Evolutionary conservation across 2,113 vertebrate genomes (phyloP).

Genomic region (Larimichthys crocea): DNA sequence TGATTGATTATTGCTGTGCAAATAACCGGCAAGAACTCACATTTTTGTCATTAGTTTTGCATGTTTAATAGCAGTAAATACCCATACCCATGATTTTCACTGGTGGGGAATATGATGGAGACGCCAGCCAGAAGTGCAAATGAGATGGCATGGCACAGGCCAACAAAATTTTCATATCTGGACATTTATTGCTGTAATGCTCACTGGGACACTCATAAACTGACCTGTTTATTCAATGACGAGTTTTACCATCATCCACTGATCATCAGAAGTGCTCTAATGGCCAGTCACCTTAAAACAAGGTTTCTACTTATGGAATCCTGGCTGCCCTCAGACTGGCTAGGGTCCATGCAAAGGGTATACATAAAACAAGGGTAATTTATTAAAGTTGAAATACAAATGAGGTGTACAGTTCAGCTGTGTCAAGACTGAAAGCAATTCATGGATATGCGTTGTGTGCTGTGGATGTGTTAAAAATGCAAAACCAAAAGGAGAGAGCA

Average conservation of each 20-base stretch:
- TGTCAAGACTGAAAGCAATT: no score
- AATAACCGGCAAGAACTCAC: neutral
- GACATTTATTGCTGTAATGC: neutral
- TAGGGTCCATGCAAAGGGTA: no score
- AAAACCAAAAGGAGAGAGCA: neutral
- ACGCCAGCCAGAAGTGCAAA: no score
- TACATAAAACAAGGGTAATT: no score
- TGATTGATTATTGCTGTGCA: conserved; percentile 12
- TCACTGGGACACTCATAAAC: neutral
- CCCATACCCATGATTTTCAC: neutral
- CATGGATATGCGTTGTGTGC: neutral
- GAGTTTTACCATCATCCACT: neutral
- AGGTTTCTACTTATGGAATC: neutral
- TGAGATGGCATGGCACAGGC: no score
- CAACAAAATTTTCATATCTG: neutral
- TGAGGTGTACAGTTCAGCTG: no score
- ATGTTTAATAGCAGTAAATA: neutral
- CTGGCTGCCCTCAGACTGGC: no score
- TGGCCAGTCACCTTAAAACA: neutral
- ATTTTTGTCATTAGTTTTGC: neutral
- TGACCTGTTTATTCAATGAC: neutral
- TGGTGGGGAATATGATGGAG: neutral
- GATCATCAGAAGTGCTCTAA: neutral
- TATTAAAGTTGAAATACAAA: neutral
- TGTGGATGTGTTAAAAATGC: neutral